A percentile compares a stretch with the other conserved stretches of the same genome.
Conservation (phyloP, 1,140 invertebrate genomes). For the Ceratina calcarata region DNA sequence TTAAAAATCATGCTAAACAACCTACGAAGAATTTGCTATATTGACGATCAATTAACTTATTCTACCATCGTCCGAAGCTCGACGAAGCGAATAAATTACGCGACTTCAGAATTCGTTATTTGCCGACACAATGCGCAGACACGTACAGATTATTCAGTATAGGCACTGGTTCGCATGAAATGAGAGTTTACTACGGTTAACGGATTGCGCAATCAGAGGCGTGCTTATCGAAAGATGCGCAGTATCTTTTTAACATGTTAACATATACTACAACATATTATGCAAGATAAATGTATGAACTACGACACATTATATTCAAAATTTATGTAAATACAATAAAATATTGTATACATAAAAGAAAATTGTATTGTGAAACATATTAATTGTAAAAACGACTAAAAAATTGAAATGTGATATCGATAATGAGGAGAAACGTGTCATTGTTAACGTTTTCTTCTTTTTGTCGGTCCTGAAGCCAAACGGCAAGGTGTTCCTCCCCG, state of each 20-base stretch:
- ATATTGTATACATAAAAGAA: too few relatives aligned
- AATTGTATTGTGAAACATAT: too few relatives aligned
- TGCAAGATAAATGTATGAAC: background rate
- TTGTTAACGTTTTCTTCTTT: background rate
- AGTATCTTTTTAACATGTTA: background rate
- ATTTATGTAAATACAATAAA: too few relatives aligned
- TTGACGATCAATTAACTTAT: background rate
- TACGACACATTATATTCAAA: too few relatives aligned
- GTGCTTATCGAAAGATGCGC: background rate
- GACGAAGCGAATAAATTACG: slow-evolving; percentile 9
- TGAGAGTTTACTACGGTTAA: too few relatives aligned
- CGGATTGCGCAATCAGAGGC: background rate
- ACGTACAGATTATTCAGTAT: slow-evolving; percentile 36
- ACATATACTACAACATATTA: background rate
- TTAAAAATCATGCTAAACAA: background rate
- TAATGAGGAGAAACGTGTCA: too few relatives aligned
- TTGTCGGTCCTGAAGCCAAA: background rate
- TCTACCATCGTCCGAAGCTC: background rate
- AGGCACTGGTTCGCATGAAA: background rate
- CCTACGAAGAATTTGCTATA: background rate
- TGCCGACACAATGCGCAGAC: slow-evolving; percentile 27
- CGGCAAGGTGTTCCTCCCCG: background rate
- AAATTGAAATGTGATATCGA: too few relatives aligned
- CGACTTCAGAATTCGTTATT: slow-evolving; percentile 15
- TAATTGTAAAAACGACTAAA: too few relatives aligned